Evolutionary conservation across 2,797 vertebrate species (phyloP).

Genomic region (Coluber constrictor): DNA sequence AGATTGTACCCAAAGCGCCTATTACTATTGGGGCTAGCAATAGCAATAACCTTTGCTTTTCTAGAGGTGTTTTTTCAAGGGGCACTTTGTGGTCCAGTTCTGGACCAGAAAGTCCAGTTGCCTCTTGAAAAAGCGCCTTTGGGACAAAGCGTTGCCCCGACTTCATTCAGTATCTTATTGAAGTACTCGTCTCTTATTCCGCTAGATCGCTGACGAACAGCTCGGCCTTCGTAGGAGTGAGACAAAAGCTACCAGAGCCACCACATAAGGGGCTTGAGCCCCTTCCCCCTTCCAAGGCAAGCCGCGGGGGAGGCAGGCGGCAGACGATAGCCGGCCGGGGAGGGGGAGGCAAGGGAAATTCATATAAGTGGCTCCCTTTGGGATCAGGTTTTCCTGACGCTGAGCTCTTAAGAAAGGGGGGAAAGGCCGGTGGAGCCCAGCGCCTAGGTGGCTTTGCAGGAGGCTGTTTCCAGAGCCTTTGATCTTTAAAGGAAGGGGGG

Average conservation of each 20-base stretch:
- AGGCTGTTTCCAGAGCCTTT: not conserved
- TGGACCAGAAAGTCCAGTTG: no score
- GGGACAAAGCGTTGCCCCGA: not conserved
- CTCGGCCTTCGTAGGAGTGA: not conserved
- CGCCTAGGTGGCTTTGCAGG: not conserved
- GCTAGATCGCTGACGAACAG: not conserved
- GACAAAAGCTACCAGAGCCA: not conserved
- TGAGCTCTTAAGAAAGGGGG: not conserved
- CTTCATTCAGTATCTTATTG: not conserved
- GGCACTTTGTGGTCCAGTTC: not conserved
- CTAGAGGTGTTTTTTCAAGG: not conserved
- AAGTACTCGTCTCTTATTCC: not conserved
- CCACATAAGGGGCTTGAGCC: not conserved
- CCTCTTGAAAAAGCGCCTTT: not conserved
- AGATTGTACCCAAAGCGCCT: not conserved
- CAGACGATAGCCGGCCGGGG: not conserved
- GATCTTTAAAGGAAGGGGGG: not conserved
- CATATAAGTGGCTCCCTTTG: accelerated
- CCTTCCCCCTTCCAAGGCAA: not conserved
- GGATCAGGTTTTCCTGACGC: not conserved
- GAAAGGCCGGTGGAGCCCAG: not conserved
- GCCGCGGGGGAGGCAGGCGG: not conserved
- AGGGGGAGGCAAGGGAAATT: not conserved
- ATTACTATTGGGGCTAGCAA: not conserved
- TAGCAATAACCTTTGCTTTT: not conserved